A percentile compares a stretch with the other conserved stretches of the same genome.
These are phyloP conservation scores for Xiphorhynchus elegans DNA, from an alignment of 2,113 vertebrate species.

Conservation along the genomic window DNA sequence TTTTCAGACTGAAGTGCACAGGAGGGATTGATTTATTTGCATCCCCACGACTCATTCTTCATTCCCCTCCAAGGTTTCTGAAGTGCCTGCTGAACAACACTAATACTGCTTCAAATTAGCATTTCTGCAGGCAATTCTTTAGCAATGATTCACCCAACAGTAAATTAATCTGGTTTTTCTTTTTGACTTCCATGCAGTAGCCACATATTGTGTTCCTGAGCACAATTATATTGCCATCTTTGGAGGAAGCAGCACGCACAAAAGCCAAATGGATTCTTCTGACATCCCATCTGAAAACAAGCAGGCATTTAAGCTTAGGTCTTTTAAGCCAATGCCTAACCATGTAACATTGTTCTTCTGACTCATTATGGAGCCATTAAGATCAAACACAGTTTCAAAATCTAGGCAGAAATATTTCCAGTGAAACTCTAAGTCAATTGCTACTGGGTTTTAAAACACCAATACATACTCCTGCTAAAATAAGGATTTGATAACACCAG, in stretches of 20 bases:
- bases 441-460: conserved; percentile 45
- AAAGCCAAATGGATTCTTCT: background rate
- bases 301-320: background rate
- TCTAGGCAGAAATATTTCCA: conserved; percentile 42
- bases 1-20: background rate
- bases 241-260: background rate
- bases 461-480: background rate
- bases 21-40: background rate
- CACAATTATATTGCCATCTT: background rate
- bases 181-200: background rate
- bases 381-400: conserved; percentile 5
- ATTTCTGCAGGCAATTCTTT: background rate
- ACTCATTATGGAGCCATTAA: background rate
- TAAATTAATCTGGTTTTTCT: background rate
- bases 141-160: background rate
- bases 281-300: background rate
- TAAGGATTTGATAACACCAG: background rate
- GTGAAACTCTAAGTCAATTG: conserved; percentile 6
- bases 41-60: background rate
- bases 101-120: background rate
- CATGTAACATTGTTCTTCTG: background rate
- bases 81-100: background rate
- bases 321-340: background rate
- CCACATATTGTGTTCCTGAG: background rate
- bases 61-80: background rate